These are phyloP conservation scores for Malurus cyaneus DNA, from an alignment of 2,113 vertebrate species.

Conservation along the genomic window DNA sequence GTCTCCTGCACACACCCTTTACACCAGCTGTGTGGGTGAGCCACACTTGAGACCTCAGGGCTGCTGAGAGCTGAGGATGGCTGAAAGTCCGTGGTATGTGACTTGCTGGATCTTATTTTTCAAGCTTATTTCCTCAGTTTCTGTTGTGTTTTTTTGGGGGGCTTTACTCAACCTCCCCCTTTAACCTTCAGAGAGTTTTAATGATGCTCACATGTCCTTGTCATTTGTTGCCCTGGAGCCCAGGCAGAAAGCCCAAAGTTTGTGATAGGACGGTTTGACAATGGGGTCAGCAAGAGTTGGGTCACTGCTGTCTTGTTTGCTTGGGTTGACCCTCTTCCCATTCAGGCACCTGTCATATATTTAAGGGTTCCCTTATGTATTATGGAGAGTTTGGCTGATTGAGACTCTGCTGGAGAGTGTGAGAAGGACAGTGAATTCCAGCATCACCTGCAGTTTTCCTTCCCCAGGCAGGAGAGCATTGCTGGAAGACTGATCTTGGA, in stretches of 20 bases:
- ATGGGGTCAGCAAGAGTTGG: neutral
- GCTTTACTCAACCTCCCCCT: neutral
- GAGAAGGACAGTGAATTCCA: neutral
- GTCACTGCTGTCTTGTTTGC: neutral
- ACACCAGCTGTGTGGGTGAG: neutral
- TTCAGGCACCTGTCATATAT: rapidly evolving
- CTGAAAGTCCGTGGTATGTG: neutral
- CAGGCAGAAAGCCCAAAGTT: neutral
- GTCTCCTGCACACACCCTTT: neutral
- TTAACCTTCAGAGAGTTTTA: neutral
- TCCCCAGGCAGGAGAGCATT: neutral
- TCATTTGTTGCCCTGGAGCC: neutral
- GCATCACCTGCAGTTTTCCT: neutral
- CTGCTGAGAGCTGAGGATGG: neutral
- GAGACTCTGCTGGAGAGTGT: neutral
- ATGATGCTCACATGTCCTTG: neutral
- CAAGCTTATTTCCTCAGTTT: neutral
- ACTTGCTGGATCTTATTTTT: neutral
- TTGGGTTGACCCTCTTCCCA: neutral
- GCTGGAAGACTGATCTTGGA: neutral
- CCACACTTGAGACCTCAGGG: neutral
- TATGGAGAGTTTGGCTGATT: neutral
- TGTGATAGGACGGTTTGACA: neutral
- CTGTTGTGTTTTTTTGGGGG: neutral
- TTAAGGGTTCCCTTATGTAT: neutral